Evolutionary conservation across 2,113 vertebrate genomes (phyloP), one percentile per base, ranked within the genome.

Genomic region (Phoxinus phoxinus): DNA sequence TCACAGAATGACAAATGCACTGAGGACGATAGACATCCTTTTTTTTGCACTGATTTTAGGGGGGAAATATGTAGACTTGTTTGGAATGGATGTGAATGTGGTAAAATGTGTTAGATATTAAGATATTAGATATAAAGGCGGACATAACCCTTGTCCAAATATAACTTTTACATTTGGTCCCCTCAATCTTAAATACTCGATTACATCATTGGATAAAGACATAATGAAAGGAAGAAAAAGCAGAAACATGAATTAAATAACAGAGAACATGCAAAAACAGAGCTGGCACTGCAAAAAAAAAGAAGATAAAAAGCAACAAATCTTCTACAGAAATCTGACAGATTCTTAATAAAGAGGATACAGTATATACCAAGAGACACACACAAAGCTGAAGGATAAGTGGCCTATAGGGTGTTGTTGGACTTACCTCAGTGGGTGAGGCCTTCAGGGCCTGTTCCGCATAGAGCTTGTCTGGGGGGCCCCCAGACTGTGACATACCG

Each of bases 391-490:
- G 30, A 72, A 27, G 51, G 27, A 71, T 56, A 83, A 83, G 81
- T 56, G 81, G 46, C 19, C 6, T 51, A 13, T 8, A 48, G 27
- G 6, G 37, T 59, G 85, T 87, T 56, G 32, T 53, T 53, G 35
- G 41, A 86, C 90, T 89, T 90, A 91, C 90, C 89, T 91, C 85
- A 67, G 82, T 78, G 75, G 83, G 86, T 32, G 86, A 87, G 21
- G 58, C 72, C 73, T 87, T 75, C 32, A 71, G 53, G 51, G 83
- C 91, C 83, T 89, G 86, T 78, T 94, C 93, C 89, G 90, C 93
- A 83, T 90, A 86, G 90, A 85, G 30, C 30, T 87, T 84, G 89
- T 95, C 93, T 90, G 93, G 90, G 90, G 79, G 89, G 89, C 89
- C 92, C 92, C 87, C 87, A 93, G 92, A 89, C 81, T 63, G 89